A percentile compares a stretch with the other conserved stretches of the same genome.
phyloP scores from a whole-genome alignment of 2,888 invertebrate species.

The Augiades crinisus region DNA sequence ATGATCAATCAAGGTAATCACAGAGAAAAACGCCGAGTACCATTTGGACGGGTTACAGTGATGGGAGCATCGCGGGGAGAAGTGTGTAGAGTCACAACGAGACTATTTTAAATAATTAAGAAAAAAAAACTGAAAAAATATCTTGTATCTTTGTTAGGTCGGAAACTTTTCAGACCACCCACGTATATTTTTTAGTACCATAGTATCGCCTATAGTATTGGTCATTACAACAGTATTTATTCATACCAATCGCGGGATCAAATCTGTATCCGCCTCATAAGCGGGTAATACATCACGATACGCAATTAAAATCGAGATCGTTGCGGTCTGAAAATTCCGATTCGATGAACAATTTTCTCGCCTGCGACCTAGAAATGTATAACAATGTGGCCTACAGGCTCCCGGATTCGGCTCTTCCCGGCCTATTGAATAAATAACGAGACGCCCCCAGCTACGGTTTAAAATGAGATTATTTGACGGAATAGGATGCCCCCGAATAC shows the following conservation, averaged over 20 bases:
- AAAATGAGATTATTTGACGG: slow-evolving; percentile 33
- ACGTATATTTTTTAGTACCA: no score
- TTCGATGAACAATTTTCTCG: slow-evolving; percentile 13
- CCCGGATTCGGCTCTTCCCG: slow-evolving; percentile 6
- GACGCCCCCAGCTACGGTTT: slow-evolving; percentile 43
- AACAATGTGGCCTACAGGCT: slow-evolving; percentile 10
- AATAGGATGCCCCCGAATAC: slow-evolving; percentile 7
- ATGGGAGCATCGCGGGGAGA: no score
- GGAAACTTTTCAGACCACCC: no score
- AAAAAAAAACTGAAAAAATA: no score
- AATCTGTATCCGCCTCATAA: background rate
- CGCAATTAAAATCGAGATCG: slow-evolving; percentile 5
- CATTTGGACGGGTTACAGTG: no score
- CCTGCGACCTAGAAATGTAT: slow-evolving; percentile 10
- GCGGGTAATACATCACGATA: background rate
- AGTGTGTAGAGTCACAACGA: no score
- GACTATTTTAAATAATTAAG: no score
- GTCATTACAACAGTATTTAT: no score
- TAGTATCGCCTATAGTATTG: no score
- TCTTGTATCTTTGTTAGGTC: no score
- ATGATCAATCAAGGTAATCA: no score
- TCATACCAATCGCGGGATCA: background rate
- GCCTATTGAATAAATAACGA: slow-evolving; percentile 50
- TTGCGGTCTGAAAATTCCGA: slow-evolving; percentile 7
- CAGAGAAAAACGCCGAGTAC: no score